phyloP scores from a whole-genome alignment of 2,113 vertebrate species.

The Scomber japonicus region DNA sequence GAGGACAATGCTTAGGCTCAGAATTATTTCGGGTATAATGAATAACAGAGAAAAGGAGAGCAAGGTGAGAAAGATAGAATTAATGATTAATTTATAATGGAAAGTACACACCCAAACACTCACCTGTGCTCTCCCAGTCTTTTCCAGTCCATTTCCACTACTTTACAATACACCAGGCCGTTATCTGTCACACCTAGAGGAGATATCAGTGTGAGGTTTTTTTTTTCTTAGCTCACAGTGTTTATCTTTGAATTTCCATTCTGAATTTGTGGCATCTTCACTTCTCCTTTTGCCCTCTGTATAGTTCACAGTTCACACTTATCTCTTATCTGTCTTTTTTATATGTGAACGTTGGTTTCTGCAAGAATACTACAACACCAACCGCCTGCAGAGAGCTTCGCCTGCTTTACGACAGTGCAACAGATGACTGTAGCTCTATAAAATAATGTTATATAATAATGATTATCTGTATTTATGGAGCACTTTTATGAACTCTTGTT shows the following conservation, averaged over 20 bases:
- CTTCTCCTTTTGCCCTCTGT: not conserved
- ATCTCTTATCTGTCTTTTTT: not conserved
- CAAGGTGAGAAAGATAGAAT: not conserved
- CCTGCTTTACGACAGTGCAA: too few relatives aligned
- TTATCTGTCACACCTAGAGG: not conserved
- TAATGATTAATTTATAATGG: not conserved
- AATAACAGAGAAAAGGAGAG: not conserved
- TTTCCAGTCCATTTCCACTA: not conserved
- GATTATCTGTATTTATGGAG: too few relatives aligned
- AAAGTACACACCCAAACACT: not conserved
- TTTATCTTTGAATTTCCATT: conserved; percentile 15
- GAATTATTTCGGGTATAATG: not conserved
- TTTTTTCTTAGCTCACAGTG: too few relatives aligned
- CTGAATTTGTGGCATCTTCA: not conserved
- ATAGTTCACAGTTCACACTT: not conserved
- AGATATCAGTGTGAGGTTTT: not conserved
- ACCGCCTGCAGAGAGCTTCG: too few relatives aligned
- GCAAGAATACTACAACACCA: too few relatives aligned
- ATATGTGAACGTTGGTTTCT: not conserved
- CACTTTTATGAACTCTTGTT: too few relatives aligned
- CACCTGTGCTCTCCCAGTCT: not conserved
- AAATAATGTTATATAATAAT: too few relatives aligned
- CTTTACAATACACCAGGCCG: not conserved
- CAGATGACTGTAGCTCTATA: too few relatives aligned
- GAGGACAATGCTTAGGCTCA: not conserved